Percentiles rank a stretch among this genome's conserved stretches.
These are phyloP conservation scores for Nesogale talazaci DNA, from an alignment of 2,113 vertebrate species.

Conservation along the genomic window DNA sequence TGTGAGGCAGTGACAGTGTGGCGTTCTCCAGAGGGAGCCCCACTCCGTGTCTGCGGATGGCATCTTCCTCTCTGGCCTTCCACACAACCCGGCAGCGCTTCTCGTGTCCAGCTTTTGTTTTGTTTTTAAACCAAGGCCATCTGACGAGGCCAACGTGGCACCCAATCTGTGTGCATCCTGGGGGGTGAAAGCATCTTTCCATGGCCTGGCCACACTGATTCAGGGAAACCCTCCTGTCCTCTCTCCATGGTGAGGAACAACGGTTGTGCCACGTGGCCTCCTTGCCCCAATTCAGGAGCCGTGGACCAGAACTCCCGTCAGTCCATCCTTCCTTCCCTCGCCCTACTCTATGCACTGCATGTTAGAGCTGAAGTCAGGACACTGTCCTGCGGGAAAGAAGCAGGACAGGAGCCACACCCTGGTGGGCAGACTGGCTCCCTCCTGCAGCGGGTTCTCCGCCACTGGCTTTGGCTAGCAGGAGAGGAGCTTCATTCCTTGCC, in stretches of 20 bases:
- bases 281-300: not conserved
- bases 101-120: not conserved
- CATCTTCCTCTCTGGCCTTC: not conserved
- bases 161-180: not conserved
- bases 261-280: not conserved
- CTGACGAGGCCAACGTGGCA: too few relatives aligned
- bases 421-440: not conserved
- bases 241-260: not conserved
- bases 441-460: not conserved
- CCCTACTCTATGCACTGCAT: not conserved
- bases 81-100: not conserved
- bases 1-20: not conserved
- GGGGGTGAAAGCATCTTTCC: not conserved
- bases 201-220: not conserved
- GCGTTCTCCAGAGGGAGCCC: not conserved
- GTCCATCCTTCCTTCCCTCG: not conserved
- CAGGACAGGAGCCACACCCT: not conserved
- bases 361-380: not conserved
- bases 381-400: not conserved
- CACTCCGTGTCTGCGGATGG: not conserved
- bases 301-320: not conserved
- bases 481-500: not conserved
- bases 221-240: not conserved
- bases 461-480: not conserved
- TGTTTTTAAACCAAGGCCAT: not conserved